These are phyloP conservation scores for Barnardius zonarius DNA, from an alignment of 2,113 vertebrate species.

Conservation along the genomic window DNA sequence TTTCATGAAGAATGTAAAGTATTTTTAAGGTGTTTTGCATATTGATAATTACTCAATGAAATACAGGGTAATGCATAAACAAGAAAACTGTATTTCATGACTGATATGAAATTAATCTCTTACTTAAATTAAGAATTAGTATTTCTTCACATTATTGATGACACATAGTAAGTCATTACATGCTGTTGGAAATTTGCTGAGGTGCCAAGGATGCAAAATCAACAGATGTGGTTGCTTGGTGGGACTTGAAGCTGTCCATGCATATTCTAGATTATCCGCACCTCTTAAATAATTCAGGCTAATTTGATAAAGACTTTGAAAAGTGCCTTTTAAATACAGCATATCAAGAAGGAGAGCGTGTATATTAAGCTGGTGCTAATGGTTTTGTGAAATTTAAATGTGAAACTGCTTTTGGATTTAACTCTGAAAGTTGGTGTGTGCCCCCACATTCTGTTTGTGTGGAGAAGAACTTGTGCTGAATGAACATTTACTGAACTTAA, in stretches of 20 bases:
- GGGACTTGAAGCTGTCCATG: rapidly evolving
- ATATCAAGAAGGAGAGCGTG: neutral
- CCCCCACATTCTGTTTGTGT: neutral
- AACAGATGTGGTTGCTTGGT: rapidly evolving
- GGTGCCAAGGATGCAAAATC: neutral
- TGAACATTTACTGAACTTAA: neutral
- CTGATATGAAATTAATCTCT: neutral
- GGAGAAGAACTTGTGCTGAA: neutral
- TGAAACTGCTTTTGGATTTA: neutral
- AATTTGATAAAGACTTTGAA: neutral
- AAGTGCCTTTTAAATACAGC: neutral
- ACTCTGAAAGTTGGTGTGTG: neutral
- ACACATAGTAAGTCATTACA: neutral
- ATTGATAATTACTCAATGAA: neutral
- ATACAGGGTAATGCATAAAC: neutral
- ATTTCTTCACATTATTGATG: neutral
- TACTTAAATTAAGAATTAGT: neutral
- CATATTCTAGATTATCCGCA: neutral
- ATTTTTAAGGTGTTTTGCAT: neutral
- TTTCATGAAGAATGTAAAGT: neutral
- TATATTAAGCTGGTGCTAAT: neutral
- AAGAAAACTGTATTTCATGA: neutral
- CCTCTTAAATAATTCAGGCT: neutral
- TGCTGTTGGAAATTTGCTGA: neutral
- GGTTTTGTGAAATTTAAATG: neutral